phyloP scores from a whole-genome alignment of 2,797 vertebrate genomes.

The Petrocephalus sullivani region DNA sequence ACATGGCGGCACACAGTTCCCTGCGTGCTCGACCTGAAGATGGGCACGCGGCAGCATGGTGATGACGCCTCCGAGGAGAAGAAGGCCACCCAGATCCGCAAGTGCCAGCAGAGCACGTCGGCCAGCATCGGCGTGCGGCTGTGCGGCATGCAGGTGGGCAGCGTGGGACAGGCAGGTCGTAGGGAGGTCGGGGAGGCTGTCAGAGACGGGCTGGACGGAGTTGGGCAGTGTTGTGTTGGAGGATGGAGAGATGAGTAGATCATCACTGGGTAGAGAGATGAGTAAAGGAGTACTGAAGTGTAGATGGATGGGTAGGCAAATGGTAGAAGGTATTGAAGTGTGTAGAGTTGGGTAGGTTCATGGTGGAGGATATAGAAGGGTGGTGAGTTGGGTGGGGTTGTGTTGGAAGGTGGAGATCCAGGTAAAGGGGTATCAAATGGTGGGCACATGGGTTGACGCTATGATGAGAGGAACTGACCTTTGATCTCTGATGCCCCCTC shows the following conservation, averaged over 20 bases:
- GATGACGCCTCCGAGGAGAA: constrained; percentile 95
- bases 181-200: background rate
- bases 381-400: background rate
- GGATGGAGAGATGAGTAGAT: background rate
- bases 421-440: background rate
- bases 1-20: constrained; percentile 87
- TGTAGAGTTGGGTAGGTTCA: background rate
- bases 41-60: constrained; percentile 96
- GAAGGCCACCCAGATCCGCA: constrained; percentile 93
- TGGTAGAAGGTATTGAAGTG: background rate
- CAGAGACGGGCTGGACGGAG: background rate
- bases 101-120: constrained; percentile 97
- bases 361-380: background rate
- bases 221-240: background rate
- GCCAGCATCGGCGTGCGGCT: constrained; percentile 90
- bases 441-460: background rate
- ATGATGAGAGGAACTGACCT: background rate
- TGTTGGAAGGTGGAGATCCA: background rate
- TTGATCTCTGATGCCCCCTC: constrained; percentile 17
- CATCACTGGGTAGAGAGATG: background rate
- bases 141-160: constrained; percentile 95
- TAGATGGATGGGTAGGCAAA: background rate
- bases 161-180: background rate
- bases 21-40: constrained; percentile 93
- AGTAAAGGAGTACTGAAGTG: background rate